Conservation (phyloP, 1,140 invertebrate species). For the Eriocheir sinensis region DNA sequence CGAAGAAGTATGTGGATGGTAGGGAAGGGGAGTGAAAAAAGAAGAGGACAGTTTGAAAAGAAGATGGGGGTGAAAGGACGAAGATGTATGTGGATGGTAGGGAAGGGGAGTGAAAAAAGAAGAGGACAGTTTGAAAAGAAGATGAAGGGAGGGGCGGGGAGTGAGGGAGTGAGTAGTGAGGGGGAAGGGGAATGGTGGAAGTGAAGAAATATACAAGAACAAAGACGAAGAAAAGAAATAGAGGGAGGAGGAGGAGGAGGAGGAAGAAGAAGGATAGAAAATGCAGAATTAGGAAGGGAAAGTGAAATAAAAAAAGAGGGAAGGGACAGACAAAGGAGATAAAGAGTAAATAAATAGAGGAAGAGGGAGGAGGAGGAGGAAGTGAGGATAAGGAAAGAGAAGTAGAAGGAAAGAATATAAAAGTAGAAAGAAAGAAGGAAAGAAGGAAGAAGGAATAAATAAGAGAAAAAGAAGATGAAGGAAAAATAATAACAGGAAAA, state of each 20-base stretch:
- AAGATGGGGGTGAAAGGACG: background rate
- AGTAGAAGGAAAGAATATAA: too few relatives aligned
- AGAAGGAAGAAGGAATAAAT: background rate
- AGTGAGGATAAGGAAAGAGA: too few relatives aligned
- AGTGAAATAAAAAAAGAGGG: background rate
- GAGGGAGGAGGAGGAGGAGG: background rate
- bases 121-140: background rate
- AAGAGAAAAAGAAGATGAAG: conserved; percentile 52
- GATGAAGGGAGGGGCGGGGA: background rate
- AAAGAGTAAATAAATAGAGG: too few relatives aligned
- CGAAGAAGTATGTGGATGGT: too few relatives aligned
- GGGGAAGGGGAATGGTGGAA: background rate
- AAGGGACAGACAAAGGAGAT: too few relatives aligned
- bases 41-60: background rate
- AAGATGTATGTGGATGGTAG: too few relatives aligned
- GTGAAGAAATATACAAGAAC: too few relatives aligned
- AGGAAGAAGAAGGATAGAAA: background rate
- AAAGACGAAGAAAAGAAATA: background rate
- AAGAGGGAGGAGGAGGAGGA: background rate
- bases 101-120: too few relatives aligned
- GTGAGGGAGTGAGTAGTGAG: too few relatives aligned
- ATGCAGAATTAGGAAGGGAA: background rate
- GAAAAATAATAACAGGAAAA: background rate
- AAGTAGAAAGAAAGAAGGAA: background rate
- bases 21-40: too few relatives aligned